phyloP scores from a whole-genome alignment of 1,140 invertebrate species.

The Papilio polyxenes region DNA sequence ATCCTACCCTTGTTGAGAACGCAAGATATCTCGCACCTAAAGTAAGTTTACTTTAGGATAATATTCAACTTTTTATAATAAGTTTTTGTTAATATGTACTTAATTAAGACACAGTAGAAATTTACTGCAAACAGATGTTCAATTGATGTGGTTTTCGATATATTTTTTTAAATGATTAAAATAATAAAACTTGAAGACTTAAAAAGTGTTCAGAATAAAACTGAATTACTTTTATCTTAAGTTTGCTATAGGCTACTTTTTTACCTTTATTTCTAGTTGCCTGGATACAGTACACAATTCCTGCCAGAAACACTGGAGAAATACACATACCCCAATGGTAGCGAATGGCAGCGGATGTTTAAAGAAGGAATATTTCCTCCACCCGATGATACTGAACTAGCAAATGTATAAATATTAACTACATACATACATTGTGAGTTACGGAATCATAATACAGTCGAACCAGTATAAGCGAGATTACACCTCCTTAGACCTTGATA shows the following conservation, averaged over 20 bases:
- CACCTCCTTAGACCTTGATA: too few species aligned
- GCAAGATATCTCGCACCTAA: slow-evolving; percentile 88
- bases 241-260: not conserved
- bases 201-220: not conserved
- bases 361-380: slow-evolving; percentile 73
- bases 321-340: slow-evolving; percentile 88
- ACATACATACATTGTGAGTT: not conserved
- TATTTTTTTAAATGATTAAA: too few species aligned
- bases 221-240: not conserved
- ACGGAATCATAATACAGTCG: too few species aligned
- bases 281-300: slow-evolving; percentile 91
- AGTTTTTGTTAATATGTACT: too few species aligned
- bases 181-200: too few species aligned
- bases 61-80: too few species aligned
- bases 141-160: too few species aligned
- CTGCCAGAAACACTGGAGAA: slow-evolving; percentile 83
- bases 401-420: slow-evolving; percentile 51
- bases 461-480: too few species aligned
- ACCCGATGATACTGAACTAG: slow-evolving; percentile 68
- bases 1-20: slow-evolving; percentile 86
- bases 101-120: too few species aligned
- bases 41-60: slow-evolving; percentile 68
- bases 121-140: too few species aligned
- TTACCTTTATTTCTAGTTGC: slow-evolving; percentile 71
- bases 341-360: slow-evolving; percentile 86